A percentile compares a stretch with the other conserved stretches of the same genome.
Conservation (phyloP, 2,797 vertebrate genomes). For the Catamblyrhynchus diadema region DNA sequence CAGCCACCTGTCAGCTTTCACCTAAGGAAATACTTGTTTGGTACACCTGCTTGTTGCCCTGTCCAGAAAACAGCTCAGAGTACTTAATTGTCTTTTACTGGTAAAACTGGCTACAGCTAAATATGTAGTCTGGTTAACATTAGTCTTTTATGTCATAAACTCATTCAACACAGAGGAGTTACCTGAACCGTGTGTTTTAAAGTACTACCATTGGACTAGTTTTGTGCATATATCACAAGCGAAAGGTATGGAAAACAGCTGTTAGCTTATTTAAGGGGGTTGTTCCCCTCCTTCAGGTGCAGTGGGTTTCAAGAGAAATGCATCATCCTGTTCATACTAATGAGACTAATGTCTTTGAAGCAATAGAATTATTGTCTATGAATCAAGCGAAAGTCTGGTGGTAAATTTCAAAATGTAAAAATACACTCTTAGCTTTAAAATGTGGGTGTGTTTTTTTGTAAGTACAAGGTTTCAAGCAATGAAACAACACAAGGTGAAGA, state of each 20-base stretch:
- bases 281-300: background rate
- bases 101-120: background rate
- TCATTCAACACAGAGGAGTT: background rate
- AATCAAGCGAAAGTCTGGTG: background rate
- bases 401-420: background rate
- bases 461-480: background rate
- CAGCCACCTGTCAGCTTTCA: background rate
- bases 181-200: background rate
- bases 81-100: background rate
- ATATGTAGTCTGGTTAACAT: background rate
- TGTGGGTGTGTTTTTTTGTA: background rate
- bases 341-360: background rate
- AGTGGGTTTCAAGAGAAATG: background rate
- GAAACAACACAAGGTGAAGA: background rate
- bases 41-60: background rate
- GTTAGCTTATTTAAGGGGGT: conserved; percentile 5
- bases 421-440: background rate
- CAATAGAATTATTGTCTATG: background rate
- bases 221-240: background rate
- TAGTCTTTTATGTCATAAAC: background rate
- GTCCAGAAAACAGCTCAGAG: background rate
- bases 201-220: background rate
- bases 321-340: background rate
- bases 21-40: background rate
- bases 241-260: conserved; percentile 11